Conservation (phyloP, 2,113 vertebrate species). For the Panthera tigris region DNA sequence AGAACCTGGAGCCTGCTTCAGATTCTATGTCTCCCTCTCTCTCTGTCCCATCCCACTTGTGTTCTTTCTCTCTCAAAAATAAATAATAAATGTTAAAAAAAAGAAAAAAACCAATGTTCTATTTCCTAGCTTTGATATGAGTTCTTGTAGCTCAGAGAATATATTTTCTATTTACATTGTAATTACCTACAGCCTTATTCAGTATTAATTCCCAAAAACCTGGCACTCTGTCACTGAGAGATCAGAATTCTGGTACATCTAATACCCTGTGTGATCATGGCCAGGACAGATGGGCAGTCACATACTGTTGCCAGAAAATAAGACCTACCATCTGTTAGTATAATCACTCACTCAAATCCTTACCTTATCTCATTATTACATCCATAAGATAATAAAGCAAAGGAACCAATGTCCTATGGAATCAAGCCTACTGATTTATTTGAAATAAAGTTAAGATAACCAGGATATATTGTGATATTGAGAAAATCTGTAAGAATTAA, state of each 20-base stretch:
- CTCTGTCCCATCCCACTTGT: no score
- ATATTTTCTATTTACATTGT: constrained; percentile 15
- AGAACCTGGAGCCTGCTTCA: no score
- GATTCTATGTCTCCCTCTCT: no score
- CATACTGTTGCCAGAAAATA: constrained; percentile 54
- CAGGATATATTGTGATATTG: constrained; percentile 1
- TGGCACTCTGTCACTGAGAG: constrained; percentile 47
- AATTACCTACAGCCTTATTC: constrained; percentile 47
- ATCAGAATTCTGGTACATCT: constrained; percentile 64
- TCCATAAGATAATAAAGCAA: constrained; percentile 39
- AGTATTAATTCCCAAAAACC: constrained; percentile 46
- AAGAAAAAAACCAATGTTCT: neutral
- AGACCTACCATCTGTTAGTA: constrained; percentile 62
- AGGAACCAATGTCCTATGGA: neutral
- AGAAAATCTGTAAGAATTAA: neutral
- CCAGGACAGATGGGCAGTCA: constrained; percentile 52
- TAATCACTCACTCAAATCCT: constrained; percentile 14
- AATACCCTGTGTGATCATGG: constrained; percentile 52
- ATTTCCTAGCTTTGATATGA: constrained; percentile 42
- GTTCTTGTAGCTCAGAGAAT: neutral
- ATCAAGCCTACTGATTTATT: constrained; percentile 16
- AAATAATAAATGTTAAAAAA: no score
- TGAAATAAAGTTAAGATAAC: constrained; percentile 29
- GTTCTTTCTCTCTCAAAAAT: no score
- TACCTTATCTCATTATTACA: constrained; percentile 51